Base-by-base conservation (phyloP, 37 sponge, comb jelly and placozoan genomes). In the Spongilla lacustris region DNA sequence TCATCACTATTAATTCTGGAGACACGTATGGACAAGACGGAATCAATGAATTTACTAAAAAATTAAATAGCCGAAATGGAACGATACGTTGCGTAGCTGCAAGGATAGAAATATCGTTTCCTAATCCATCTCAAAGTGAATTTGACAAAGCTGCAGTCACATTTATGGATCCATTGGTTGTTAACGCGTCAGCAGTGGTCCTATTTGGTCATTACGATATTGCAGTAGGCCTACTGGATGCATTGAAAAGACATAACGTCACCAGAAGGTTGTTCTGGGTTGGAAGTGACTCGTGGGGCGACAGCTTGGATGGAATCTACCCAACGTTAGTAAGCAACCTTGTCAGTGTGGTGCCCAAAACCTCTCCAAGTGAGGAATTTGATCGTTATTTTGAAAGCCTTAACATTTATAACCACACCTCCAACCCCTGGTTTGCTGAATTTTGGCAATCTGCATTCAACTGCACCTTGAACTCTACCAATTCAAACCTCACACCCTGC, bases 271-370 rank as follows among this genome's bases (percentile, higher is more conserved):
- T 94, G 35, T 86, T 84, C 10, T 95, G 88, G 85, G 90, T 95
- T 21, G 96, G 81, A 0, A 89, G 84, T 49, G 96, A 95, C 87
- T 78, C 89, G 23, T 93, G 93, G 93, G 96, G 83, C 0, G 94
- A 84, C 49, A 21, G 23, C 1, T 68, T 88, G 12, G 50, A 35
- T 19, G 50, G 33, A 17, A 29, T 76, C 9, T 69, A 68, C 33
- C 36, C 58, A 58, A 58, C 1, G 13, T 70, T 87, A 0, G 84
- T 81, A 10, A 36, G 58, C 19, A 88, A 91, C 0, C 38, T 87
- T 72, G 24, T 93, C 5, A 68, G 87, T 30, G 81, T 93, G 8
- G 13, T 79, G 8, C 91, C 91, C 4, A 11, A 19, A 24, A 33
- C 82, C 0, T 10, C 68, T 2, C 26, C n/a, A 6, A 77, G 75